Evolutionary conservation across 2,888 invertebrate species (phyloP).

Genomic region (Alviniconcha strummeri): DNA sequence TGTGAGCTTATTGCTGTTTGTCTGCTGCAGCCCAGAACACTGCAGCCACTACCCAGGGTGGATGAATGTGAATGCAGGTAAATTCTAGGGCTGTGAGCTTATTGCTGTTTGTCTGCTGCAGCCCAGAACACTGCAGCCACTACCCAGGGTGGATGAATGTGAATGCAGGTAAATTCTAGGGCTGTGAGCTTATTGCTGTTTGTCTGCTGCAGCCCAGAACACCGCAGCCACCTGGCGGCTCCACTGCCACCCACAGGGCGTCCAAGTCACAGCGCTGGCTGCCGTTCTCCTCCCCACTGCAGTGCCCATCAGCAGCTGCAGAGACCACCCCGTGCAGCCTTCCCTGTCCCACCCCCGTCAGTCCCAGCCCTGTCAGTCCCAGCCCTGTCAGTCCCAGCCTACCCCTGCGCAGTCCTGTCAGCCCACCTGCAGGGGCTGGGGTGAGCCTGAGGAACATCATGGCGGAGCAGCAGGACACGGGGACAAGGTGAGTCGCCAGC

Average conservation of each 20-base stretch:
- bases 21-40: too few relatives aligned
- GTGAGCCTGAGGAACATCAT: slow-evolving; percentile 42
- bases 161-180: too few relatives aligned
- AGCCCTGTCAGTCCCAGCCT: slow-evolving; percentile 9
- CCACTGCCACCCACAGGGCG: background rate
- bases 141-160: too few relatives aligned
- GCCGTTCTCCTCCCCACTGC: background rate
- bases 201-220: too few relatives aligned
- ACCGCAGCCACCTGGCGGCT: background rate
- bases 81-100: too few relatives aligned
- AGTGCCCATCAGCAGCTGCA: background rate
- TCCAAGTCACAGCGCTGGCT: slow-evolving; percentile 6
- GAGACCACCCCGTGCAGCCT: background rate
- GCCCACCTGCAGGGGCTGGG: slow-evolving; percentile 5
- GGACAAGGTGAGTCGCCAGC: background rate
- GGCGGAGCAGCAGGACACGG: slow-evolving; percentile 29
- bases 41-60: too few relatives aligned
- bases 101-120: too few relatives aligned
- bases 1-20: too few relatives aligned
- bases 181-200: too few relatives aligned
- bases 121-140: too few relatives aligned
- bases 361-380: background rate
- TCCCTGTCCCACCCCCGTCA: slow-evolving; percentile 6
- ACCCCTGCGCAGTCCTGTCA: slow-evolving; percentile 9
- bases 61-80: too few relatives aligned